phyloP scores from a whole-genome alignment of 2,888 invertebrate genomes.

The Cryptosula pallasiana region DNA sequence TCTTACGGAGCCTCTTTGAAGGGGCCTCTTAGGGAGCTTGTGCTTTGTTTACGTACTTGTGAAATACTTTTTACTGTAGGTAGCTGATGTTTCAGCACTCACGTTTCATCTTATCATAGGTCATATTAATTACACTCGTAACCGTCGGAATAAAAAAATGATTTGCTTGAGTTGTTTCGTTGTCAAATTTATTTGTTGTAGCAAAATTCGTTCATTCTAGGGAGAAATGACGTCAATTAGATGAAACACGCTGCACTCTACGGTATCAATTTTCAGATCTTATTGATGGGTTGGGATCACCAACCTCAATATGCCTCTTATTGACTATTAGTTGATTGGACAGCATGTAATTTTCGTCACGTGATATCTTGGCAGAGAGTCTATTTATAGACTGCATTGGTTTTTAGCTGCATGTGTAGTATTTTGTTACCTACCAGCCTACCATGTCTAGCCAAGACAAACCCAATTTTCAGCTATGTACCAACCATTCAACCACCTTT shows the following conservation, averaged over 20 bases:
- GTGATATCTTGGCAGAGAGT: constrained; percentile 23
- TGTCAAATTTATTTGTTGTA: no score
- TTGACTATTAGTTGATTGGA: constrained; percentile 24
- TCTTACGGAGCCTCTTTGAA: constrained; percentile 21
- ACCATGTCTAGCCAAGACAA: no score
- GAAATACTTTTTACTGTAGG: neutral
- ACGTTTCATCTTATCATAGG: no score
- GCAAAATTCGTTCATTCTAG: no score
- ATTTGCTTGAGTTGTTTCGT: no score
- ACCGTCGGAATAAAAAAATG: no score
- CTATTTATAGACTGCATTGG: constrained; percentile 18
- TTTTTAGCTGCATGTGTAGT: neutral
- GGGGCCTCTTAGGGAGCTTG: constrained; percentile 5
- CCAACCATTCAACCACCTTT: no score
- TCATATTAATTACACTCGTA: no score
- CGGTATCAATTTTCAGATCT: constrained; percentile 8
- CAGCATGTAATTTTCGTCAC: constrained; percentile 20
- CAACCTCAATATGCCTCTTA: constrained; percentile 22
- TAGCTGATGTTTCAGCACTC: neutral
- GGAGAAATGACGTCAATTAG: no score
- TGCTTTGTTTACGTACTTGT: constrained; percentile 21
- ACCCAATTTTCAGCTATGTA: no score
- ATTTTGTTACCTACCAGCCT: no score
- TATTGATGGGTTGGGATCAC: constrained; percentile 23
- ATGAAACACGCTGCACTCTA: neutral